Evolutionary conservation across 2,113 vertebrate species (phyloP).

Genomic region (Neodontobutis hainanensis): DNA sequence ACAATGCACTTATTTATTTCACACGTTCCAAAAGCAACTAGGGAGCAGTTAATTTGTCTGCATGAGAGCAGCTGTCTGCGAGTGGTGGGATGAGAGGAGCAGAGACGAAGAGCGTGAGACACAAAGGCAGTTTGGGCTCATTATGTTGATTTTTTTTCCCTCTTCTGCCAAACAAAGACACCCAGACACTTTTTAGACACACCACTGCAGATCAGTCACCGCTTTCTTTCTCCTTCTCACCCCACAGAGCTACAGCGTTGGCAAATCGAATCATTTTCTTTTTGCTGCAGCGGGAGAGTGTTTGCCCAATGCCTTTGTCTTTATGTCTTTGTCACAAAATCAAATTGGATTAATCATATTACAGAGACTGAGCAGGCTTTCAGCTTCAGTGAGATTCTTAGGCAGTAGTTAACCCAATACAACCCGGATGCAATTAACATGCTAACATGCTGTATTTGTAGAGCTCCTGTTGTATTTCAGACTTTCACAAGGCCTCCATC

Average conservation of each 20-base stretch:
- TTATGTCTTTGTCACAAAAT: conserved; percentile 27
- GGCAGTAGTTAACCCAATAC: neutral
- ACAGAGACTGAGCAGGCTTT: conserved; percentile 22
- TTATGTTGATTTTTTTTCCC: conserved; percentile 75
- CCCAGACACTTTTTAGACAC: conserved; percentile 57
- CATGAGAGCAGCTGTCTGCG: conserved; percentile 65
- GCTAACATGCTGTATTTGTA: neutral
- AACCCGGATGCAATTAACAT: conserved; percentile 1
- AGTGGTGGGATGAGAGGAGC: conserved; percentile 49
- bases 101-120: conserved; percentile 55
- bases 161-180: conserved; percentile 73
- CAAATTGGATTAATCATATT: conserved; percentile 34
- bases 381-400: conserved; percentile 14
- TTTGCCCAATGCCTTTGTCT: conserved; percentile 36
- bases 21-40: conserved; percentile 51
- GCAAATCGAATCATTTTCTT: conserved; percentile 48
- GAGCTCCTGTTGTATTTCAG: neutral
- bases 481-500: neutral
- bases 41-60: conserved; percentile 70
- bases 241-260: conserved; percentile 33
- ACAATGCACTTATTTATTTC: conserved; percentile 53
- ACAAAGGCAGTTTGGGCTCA: conserved; percentile 76
- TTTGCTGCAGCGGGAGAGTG: conserved; percentile 6
- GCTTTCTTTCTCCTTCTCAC: conserved; percentile 46
- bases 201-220: conserved; percentile 55